These are phyloP conservation scores for Poecilia velifera DNA, from an alignment of 2,797 vertebrate species.

Conservation along the genomic window DNA sequence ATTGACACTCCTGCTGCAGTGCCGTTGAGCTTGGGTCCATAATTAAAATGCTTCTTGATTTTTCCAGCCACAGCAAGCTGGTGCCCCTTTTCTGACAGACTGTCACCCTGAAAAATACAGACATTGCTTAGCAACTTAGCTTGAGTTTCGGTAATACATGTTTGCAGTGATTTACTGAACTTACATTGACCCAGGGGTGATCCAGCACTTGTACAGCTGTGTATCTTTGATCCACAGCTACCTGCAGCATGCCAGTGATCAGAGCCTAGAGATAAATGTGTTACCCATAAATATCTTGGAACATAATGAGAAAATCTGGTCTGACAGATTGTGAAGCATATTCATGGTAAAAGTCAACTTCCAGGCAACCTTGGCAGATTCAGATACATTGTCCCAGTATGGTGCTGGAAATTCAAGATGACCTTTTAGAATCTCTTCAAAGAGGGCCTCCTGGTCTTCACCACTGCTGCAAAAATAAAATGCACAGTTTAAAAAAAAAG, in stretches of 20 bases:
- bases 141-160: not conserved
- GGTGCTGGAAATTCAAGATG: slow-evolving; percentile 92
- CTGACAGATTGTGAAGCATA: slow-evolving; percentile 4
- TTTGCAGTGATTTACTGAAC: slow-evolving; percentile 45
- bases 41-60: slow-evolving; percentile 98
- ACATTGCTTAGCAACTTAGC: slow-evolving; percentile 4
- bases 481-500: not conserved
- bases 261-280: slow-evolving; percentile 83
- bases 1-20: slow-evolving; percentile 94
- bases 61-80: slow-evolving; percentile 96
- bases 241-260: slow-evolving; percentile 93
- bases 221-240: slow-evolving; percentile 90
- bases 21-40: slow-evolving; percentile 87
- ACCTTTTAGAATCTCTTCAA: slow-evolving; percentile 93
- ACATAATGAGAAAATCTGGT: slow-evolving; percentile 10
- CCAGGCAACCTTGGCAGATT: slow-evolving; percentile 88
- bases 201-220: slow-evolving; percentile 93
- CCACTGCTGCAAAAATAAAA: slow-evolving; percentile 77
- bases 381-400: slow-evolving; percentile 94
- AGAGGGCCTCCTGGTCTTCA: slow-evolving; percentile 92
- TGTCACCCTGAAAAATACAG: slow-evolving; percentile 85
- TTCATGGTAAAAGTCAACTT: slow-evolving; percentile 2
- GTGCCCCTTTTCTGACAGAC: slow-evolving; percentile 88
- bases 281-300: not conserved
- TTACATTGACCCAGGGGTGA: slow-evolving; percentile 97